phyloP scores from a whole-genome alignment of 2,113 vertebrate genomes.

The Progne subis region DNA sequence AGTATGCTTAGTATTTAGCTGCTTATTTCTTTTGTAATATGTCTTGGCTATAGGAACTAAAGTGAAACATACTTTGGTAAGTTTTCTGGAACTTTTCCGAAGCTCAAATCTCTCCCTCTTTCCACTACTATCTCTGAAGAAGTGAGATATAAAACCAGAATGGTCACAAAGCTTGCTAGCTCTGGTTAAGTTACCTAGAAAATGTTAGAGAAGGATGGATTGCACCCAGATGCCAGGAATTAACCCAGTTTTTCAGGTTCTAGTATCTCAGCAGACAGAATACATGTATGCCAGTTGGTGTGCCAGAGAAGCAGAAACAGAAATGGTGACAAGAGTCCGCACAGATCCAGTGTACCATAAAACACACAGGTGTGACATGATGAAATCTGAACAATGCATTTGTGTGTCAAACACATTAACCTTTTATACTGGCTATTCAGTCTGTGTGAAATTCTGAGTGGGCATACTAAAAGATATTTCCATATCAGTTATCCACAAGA shows the following conservation, averaged over 20 bases:
- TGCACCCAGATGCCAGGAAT: background rate
- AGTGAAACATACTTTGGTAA: background rate
- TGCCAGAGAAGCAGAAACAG: background rate
- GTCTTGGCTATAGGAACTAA: background rate
- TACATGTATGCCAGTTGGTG: background rate
- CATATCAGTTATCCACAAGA: background rate
- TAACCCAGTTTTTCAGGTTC: background rate
- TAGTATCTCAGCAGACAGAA: background rate
- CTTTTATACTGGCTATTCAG: background rate
- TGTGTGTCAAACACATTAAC: fast-evolving
- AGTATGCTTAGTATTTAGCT: background rate
- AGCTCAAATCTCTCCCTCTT: background rate
- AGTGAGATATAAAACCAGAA: background rate
- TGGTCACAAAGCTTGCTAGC: background rate
- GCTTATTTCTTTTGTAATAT: background rate
- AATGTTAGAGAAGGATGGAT: background rate
- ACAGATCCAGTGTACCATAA: background rate
- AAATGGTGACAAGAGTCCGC: background rate
- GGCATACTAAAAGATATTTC: background rate
- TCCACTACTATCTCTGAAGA: background rate
- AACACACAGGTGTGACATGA: background rate
- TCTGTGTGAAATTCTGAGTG: background rate
- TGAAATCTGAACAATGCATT: background rate
- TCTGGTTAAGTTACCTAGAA: background rate
- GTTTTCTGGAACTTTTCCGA: background rate